phyloP scores from a whole-genome alignment of 2,113 vertebrate genomes.

The Microcebus griseorufus region DNA sequence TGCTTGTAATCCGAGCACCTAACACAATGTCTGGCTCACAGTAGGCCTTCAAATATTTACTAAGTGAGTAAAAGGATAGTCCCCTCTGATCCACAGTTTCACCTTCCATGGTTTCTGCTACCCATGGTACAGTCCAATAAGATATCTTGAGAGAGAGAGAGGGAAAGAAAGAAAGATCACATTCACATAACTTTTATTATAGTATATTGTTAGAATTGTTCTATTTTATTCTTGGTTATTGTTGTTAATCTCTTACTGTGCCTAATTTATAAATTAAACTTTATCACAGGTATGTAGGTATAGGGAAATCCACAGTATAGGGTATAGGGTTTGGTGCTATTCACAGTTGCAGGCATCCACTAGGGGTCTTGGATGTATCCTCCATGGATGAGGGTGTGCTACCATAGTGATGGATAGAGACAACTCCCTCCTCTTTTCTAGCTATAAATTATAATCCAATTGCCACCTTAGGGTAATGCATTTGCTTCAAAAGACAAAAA shows the following conservation, averaged over 20 bases:
- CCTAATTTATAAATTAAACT: neutral
- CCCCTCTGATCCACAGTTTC: neutral
- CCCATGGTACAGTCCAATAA: neutral
- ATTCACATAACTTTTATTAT: neutral
- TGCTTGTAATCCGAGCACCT: neutral
- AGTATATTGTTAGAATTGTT: neutral
- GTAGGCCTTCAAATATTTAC: neutral
- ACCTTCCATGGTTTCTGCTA: neutral
- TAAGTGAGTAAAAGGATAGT: neutral
- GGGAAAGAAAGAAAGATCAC: neutral
- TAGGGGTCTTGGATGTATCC: neutral
- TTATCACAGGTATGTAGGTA: neutral
- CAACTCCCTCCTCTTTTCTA: neutral
- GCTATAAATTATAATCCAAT: neutral
- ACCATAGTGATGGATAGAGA: neutral
- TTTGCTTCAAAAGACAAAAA: constrained; percentile 29
- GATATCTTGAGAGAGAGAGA: neutral
- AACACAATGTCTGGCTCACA: neutral
- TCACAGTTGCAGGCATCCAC: neutral
- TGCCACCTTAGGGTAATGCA: neutral
- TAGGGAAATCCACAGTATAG: neutral
- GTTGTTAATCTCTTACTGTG: neutral
- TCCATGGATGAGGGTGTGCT: neutral
- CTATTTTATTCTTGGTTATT: neutral
- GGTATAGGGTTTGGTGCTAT: neutral